These are phyloP conservation scores for Sinelater perroti DNA, from an alignment of 2,888 invertebrate genomes.

Conservation along the genomic window DNA sequence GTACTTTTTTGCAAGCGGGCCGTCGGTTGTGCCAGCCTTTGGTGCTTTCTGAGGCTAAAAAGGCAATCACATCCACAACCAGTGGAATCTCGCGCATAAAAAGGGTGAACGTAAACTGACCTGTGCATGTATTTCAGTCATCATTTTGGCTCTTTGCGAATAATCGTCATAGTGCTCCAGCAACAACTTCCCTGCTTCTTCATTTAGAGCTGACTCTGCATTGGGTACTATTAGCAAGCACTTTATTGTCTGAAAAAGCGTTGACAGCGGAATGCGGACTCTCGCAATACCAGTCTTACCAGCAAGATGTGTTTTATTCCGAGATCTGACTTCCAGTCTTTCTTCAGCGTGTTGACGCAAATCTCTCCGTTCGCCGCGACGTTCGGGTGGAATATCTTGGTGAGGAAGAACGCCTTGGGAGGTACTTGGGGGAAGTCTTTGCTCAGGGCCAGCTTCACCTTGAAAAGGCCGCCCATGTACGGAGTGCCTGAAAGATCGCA, in stretches of 20 bases:
- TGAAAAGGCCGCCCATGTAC: slow-evolving; percentile 88
- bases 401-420: slow-evolving; percentile 92
- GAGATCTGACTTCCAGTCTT: slow-evolving; percentile 95
- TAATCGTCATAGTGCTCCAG: slow-evolving; percentile 94
- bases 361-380: slow-evolving; percentile 94
- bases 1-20: slow-evolving; percentile 85
- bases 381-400: slow-evolving; percentile 97
- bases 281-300: slow-evolving; percentile 61
- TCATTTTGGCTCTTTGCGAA: slow-evolving; percentile 86
- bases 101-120: no score
- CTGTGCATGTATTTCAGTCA: slow-evolving; percentile 90
- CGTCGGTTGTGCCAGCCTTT: slow-evolving; percentile 64
- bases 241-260: slow-evolving; percentile 78
- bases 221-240: slow-evolving; percentile 97
- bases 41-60: slow-evolving; percentile 64
- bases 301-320: slow-evolving; percentile 94
- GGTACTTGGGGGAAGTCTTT: slow-evolving; percentile 93
- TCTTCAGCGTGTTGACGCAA: slow-evolving; percentile 95
- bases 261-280: no score
- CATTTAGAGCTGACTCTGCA: slow-evolving; percentile 96
- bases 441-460: slow-evolving; percentile 87
- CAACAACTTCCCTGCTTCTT: slow-evolving; percentile 93
- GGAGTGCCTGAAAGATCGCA: slow-evolving; percentile 85
- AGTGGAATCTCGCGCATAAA: no score
- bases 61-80: slow-evolving; percentile 7